These are phyloP conservation scores for Rotaria sp. DNA, from an alignment of 2,888 invertebrate species.

Conservation along the genomic window DNA sequence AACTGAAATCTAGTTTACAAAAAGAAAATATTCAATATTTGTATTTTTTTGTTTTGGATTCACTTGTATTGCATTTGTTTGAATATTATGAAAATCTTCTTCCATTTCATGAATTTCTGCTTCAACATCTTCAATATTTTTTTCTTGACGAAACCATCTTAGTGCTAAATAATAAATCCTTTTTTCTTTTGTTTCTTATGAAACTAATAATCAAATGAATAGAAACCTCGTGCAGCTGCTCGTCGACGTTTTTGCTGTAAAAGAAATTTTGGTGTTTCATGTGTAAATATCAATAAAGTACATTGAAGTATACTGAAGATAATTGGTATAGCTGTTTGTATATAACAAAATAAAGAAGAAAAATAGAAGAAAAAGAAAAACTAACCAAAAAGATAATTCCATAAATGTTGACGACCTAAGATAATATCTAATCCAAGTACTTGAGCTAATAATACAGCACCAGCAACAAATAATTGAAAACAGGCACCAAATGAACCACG, in stretches of 20 bases:
- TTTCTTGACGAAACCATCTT: slow-evolving; percentile 11
- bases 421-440: slow-evolving; percentile 89
- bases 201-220: background rate
- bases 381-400: slow-evolving; percentile 79
- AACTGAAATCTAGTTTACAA: background rate
- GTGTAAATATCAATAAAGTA: background rate
- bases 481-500: slow-evolving; percentile 75
- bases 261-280: slow-evolving; percentile 23
- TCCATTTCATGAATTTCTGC: slow-evolving; percentile 11
- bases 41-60: background rate
- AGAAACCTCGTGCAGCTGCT: slow-evolving; percentile 19
- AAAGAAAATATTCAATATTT: background rate
- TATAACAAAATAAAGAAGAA: background rate
- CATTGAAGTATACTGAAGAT: background rate
- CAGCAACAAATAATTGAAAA: slow-evolving; percentile 90
- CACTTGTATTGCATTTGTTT: background rate
- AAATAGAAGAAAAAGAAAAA: background rate
- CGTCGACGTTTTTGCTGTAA: background rate
- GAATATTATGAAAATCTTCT: background rate
- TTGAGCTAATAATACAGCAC: slow-evolving; percentile 85
- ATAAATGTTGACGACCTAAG: slow-evolving; percentile 82
- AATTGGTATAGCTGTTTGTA: background rate
- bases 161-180: background rate
- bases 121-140: background rate
- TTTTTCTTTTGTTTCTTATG: background rate